Evolutionary conservation across 2,888 invertebrate genomes (phyloP), one percentile per base, ranked within the genome.

Genomic region (Camptogramma bilineatum): DNA sequence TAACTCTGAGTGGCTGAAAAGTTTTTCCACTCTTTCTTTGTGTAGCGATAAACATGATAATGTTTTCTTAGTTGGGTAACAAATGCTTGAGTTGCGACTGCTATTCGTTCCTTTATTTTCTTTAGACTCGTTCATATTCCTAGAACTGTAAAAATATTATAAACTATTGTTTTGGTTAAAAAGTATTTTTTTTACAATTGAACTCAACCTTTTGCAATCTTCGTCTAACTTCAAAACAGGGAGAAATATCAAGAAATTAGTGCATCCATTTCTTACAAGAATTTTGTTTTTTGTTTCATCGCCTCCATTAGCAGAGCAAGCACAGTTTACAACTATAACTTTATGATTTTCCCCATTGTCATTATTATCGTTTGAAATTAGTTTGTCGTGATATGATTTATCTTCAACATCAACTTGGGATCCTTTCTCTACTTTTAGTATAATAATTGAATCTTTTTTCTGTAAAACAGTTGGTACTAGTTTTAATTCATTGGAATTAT

Each of bases 401-500:
- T 4, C 72, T 66, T 77, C 75, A 13, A 76, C 63, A 67, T 80
- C 72, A 18, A 71, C 72, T 64, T 84, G 80, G 13, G 82, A 82
- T 39, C 63, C 72, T 66, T 80, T 80, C 57, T 81, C 81, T n/a
- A 64, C 58, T 69, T 68, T 70, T 16, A 62, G 4, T 2, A 42
- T n/a, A 19, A 76, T 46, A 18, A 77, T 65, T 34, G 64, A 44
- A 9, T 53, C 46, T 31, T 44, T 51, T 17, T 58, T 24, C 10
- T 42, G 16, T 10, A 16, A 17, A 34, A 13, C 7, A 24, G 34
- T 53, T 46, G 21, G 44, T 4, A 34, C 10, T 16, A 39, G 7
- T 8, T 47, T 18, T 60, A n/a, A 51, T 68, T 58, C 63, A 7
- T 66, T 47, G 61, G 54, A 42, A 52, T 69, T 13, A 68, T 78